phyloP scores from a whole-genome alignment of 2,113 vertebrate species.

The Python bivittatus region DNA sequence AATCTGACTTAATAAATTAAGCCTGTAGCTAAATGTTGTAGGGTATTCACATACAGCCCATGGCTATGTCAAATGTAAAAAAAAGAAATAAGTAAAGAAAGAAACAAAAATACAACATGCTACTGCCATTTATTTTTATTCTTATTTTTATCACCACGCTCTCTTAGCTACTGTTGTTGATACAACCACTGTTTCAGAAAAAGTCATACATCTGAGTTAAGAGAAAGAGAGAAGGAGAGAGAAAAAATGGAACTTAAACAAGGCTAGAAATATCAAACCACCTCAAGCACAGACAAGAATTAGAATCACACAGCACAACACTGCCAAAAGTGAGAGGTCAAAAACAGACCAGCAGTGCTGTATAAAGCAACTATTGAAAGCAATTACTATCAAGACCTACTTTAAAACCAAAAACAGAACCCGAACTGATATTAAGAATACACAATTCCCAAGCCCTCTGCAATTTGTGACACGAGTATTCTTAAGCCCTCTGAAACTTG shows the following conservation, averaged over 20 bases:
- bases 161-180: neutral
- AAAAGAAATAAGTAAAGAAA: neutral
- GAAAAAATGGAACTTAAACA: neutral
- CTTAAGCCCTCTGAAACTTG: neutral
- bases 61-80: neutral
- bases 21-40: neutral
- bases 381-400: neutral
- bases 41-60: neutral
- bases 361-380: neutral
- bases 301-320: neutral
- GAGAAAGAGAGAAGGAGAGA: neutral
- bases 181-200: neutral
- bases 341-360: neutral
- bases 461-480: neutral
- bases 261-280: neutral
- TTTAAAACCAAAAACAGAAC: neutral
- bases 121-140: neutral
- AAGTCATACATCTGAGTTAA: neutral
- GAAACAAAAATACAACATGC: neutral
- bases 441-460: neutral
- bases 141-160: too few relatives aligned
- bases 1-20: neutral
- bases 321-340: neutral
- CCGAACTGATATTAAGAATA: neutral
- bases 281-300: neutral